Evolutionary conservation across 1,140 invertebrate species (phyloP), one percentile per base, ranked within the genome.

Genomic region (Anoplolepis gracilipes): DNA sequence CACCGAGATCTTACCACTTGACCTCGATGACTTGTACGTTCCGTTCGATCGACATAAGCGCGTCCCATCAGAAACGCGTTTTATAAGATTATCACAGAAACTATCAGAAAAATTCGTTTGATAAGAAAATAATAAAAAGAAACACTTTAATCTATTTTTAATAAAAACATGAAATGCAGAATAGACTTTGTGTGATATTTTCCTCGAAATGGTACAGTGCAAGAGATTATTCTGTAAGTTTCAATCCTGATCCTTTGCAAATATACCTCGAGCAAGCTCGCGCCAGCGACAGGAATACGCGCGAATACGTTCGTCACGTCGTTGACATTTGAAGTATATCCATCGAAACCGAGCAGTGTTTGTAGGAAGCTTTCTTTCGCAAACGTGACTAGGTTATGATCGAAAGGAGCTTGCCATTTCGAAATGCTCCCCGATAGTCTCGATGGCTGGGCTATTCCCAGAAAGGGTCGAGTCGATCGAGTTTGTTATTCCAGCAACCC

Each of bases 351-450:
- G 46, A 79, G 55, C 39, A 49, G 61, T 90, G 78, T 90, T 90
- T 86, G 86, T 81, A 55, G 69, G 84, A 62, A 88, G 89, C 88
- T 90, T 90, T 79, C 89, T 90, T 90, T 88, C 69, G 46, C 78
- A 90, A 90, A 90, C 89, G 89, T 90, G 89, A 90, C 88, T 73
- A 42, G 86, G 78, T 90, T 90, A 86, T 86, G 81, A 90, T 90
- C 89, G 82, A 70, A 84, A 86, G 61, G 57, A 33, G 19, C 70
- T 77, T 49, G 69, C 39, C 64, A 30, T 33, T 73, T 88, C 61
- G 46, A 75, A 88, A 78, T 46, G 59, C 28, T 69, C 25, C 22
- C 46, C 57, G 70, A 70, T 42, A 81, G 55, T 22, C 53, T 30
- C 82, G 69, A 72, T 62, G 79, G 75, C 36, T 73, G 84, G 87